A percentile compares a stretch with the other conserved stretches of the same genome.
These are phyloP conservation scores for Drosophila atripex DNA, from an alignment of 2,888 invertebrate species.

Conservation along the genomic window DNA sequence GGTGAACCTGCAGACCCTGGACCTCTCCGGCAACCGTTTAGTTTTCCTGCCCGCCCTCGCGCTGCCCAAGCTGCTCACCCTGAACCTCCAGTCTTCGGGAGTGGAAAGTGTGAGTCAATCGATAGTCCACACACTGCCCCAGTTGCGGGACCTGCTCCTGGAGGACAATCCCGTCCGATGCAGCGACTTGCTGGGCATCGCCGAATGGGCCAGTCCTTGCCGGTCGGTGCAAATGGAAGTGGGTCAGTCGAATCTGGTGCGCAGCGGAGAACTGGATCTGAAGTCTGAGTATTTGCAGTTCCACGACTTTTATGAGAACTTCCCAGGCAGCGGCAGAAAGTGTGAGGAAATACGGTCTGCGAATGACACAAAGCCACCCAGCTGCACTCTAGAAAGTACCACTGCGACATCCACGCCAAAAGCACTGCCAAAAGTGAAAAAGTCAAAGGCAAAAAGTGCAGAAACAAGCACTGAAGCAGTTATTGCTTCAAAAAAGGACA, in stretches of 20 bases:
- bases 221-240: constrained; percentile 61
- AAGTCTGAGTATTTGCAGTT: constrained; percentile 78
- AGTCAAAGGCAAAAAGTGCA: constrained; percentile 25
- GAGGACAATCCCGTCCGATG: constrained; percentile 84
- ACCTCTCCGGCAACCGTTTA: constrained; percentile 82
- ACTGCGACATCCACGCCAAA: constrained; percentile 3
- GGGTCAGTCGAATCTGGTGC: constrained; percentile 38
- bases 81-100: constrained; percentile 81
- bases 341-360: constrained; percentile 1
- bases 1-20: constrained; percentile 80
- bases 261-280: constrained; percentile 59
- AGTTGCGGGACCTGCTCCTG: constrained; percentile 81
- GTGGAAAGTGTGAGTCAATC: constrained; percentile 82
- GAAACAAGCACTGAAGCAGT: constrained; percentile 26
- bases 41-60: constrained; percentile 82
- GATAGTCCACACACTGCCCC: constrained; percentile 82
- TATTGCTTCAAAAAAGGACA: not conserved
- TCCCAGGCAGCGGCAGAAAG: constrained; percentile 47
- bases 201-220: constrained; percentile 84
- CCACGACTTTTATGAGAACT: constrained; percentile 79
- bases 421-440: constrained; percentile 30
- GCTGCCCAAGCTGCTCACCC: constrained; percentile 80
- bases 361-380: constrained; percentile 50
- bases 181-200: constrained; percentile 82
- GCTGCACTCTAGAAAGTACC: constrained; percentile 40